phyloP scores from a whole-genome alignment of 2,113 vertebrate genomes.

The Saccopteryx leptura region DNA sequence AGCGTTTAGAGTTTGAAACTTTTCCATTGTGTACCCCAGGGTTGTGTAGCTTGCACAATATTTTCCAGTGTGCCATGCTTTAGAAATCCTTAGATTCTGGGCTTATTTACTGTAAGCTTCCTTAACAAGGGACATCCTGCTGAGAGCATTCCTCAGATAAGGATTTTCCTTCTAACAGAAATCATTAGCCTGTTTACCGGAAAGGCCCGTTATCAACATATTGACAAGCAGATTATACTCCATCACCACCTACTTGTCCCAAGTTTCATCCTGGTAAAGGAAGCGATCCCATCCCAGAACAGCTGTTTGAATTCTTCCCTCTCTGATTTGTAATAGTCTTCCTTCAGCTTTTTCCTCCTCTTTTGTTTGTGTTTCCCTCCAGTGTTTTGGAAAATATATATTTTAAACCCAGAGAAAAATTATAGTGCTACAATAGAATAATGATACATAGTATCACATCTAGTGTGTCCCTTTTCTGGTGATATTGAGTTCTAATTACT shows the following conservation, averaged over 20 bases:
- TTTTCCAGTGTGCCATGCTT: background rate
- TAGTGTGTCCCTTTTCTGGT: background rate
- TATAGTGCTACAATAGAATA: background rate
- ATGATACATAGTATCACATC: background rate
- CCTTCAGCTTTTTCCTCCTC: background rate
- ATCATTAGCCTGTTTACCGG: background rate
- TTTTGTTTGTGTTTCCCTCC: background rate
- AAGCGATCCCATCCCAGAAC: background rate
- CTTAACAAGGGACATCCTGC: background rate
- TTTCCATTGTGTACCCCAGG: background rate
- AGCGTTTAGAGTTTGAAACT: constrained; percentile 16
- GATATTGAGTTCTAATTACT: background rate
- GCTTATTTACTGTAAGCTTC: background rate
- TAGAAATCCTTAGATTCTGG: background rate
- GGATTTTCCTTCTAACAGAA: background rate
- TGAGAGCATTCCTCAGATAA: background rate
- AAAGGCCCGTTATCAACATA: background rate
- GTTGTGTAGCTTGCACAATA: background rate
- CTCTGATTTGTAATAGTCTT: background rate
- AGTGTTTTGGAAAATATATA: background rate
- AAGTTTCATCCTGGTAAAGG: background rate
- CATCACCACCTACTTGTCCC: background rate
- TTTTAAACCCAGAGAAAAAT: constrained; percentile 13
- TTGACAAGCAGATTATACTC: background rate
- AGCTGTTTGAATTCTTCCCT: background rate